These are phyloP conservation scores for Bedellia somnulentella DNA, from an alignment of 2,888 invertebrate genomes.

Conservation along the genomic window DNA sequence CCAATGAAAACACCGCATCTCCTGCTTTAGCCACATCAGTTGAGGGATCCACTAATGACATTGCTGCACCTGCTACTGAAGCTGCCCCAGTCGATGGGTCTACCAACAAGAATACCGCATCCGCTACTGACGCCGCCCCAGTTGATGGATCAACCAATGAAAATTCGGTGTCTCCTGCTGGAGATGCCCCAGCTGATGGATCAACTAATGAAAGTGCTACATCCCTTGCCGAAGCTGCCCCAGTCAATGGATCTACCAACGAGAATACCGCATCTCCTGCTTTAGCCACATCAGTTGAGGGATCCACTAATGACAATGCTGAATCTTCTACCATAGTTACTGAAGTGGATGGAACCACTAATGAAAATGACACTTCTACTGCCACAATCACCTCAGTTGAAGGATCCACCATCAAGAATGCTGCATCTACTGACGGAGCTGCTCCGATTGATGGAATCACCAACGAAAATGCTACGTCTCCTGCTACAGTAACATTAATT, in stretches of 20 bases:
- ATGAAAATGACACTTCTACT: background rate
- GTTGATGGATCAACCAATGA: background rate
- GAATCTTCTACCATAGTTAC: background rate
- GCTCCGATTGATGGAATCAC: background rate
- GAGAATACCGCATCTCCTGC: too few relatives aligned
- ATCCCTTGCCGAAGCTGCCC: too few relatives aligned
- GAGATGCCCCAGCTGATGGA: conserved; percentile 1
- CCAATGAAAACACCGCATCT: too few relatives aligned
- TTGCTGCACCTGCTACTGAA: background rate
- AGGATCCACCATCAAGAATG: background rate
- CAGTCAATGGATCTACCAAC: too few relatives aligned
- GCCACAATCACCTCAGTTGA: background rate
- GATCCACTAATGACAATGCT: background rate
- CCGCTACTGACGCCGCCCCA: background rate
- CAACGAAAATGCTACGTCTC: background rate
- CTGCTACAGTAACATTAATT: background rate
- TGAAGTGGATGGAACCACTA: background rate
- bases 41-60: too few relatives aligned
- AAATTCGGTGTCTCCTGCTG: conserved; percentile 1
- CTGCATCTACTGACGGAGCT: conserved; percentile 1
- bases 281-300: background rate
- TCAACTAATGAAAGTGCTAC: too few relatives aligned
- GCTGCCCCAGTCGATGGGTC: background rate
- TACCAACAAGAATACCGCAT: too few relatives aligned
- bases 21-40: too few relatives aligned